phyloP scores from a whole-genome alignment of 2,113 vertebrate genomes.

The Passer domesticus region DNA sequence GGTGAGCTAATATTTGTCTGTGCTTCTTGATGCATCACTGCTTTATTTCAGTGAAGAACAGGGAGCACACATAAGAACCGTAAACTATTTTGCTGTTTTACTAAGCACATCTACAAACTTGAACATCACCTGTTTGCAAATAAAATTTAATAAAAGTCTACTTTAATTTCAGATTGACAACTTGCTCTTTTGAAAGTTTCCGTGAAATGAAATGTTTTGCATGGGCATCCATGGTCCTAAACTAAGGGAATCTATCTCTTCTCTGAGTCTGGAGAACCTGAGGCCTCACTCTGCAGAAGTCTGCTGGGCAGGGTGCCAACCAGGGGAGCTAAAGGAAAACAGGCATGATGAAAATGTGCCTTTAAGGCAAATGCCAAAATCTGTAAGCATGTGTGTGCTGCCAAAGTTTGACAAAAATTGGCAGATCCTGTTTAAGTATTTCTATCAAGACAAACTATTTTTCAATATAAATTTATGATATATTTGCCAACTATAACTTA shows the following conservation, averaged over 20 bases:
- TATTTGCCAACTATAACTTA: background rate
- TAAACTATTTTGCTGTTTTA: background rate
- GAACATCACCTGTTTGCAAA: background rate
- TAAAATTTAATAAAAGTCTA: background rate
- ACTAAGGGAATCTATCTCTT: background rate
- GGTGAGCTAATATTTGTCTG: background rate
- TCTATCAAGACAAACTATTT: constrained; percentile 21
- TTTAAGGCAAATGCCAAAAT: constrained; percentile 18
- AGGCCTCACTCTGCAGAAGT: background rate
- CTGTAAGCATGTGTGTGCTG: constrained; percentile 15
- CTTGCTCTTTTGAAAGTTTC: background rate
- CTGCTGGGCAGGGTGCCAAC: constrained; percentile 7
- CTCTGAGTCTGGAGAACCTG: background rate
- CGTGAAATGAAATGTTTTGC: background rate
- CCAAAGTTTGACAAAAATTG: constrained; percentile 50
- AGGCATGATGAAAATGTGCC: constrained; percentile 3
- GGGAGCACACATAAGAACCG: background rate
- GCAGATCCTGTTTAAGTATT: constrained; percentile 31
- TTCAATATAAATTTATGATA: background rate
- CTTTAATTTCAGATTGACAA: background rate
- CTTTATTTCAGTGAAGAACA: background rate
- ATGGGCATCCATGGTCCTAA: background rate
- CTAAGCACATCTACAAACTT: background rate
- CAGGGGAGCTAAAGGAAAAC: constrained; percentile 4
- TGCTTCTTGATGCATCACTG: background rate